phyloP scores from a whole-genome alignment of 1,140 invertebrate species.

The Stegodyphus dumicola region DNA sequence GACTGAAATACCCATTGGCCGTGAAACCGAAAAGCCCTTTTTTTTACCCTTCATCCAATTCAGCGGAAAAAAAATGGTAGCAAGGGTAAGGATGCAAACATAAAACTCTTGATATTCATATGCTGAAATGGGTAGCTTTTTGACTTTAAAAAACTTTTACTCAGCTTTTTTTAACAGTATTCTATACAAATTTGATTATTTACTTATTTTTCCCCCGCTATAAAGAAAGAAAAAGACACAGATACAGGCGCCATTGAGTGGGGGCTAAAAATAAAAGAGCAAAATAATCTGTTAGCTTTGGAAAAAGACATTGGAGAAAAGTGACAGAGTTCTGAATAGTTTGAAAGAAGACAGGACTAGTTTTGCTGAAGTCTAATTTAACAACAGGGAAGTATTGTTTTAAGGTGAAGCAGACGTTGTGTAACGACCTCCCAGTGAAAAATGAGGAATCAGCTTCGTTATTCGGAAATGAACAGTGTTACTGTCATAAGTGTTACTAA shows the following conservation, averaged over 20 bases:
- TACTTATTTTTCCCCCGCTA: too few species aligned
- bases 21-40: too few species aligned
- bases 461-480: too few species aligned
- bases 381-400: constrained; percentile 22
- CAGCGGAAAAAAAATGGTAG: not conserved
- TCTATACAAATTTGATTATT: too few species aligned
- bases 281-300: constrained; percentile 24
- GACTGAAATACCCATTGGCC: too few species aligned
- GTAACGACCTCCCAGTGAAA: constrained; percentile 15
- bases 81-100: too few species aligned
- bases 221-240: not conserved
- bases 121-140: too few species aligned
- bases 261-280: not conserved
- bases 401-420: constrained; percentile 2
- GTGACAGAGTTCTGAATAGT: constrained; percentile 33
- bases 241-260: not conserved
- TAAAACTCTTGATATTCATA: not conserved
- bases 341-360: constrained; percentile 10
- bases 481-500: too few species aligned
- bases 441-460: not conserved
- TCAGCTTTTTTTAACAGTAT: too few species aligned
- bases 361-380: constrained; percentile 28
- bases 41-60: not conserved
- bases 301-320: constrained; percentile 20
- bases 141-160: too few species aligned